Base-by-base conservation (phyloP, 2,888 invertebrate species). In the Nomada goodeniana region DNA sequence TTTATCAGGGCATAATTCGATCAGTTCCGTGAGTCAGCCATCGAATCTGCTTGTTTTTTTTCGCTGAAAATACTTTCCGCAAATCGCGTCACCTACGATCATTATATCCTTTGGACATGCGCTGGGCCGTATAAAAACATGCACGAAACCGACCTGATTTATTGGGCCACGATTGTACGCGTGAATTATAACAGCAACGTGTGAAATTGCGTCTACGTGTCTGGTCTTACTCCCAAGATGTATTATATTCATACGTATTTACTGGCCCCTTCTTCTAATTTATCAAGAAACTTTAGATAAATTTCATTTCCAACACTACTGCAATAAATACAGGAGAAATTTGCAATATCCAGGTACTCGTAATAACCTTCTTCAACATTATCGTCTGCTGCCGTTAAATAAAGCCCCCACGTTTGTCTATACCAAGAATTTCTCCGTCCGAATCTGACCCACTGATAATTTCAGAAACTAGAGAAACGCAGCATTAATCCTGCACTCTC, bases 11-110 rank as follows among this genome's bases (percentile, higher is more conserved):
- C 15, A 57, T 29, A 52, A 76, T 29, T 76, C 20, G 26, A 57
- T 76, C 29, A 2, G 18, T 13, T 44, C 13, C 2, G 23, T 57
- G 78, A 50, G 18, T 75, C 74, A 55, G 18, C 9, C 36, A n/a
- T n/a, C 47, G n/a, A 61, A 18, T 20, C 23, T 47, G 63, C 10
- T 26, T 13, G 29, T 10, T 59, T 15, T 59, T 15, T 18, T 59
- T 20, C n/a, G 55, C 63, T 52, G 50, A 70, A 85, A 76, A 85
- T 85, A 85, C 65, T 76, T 52, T 36, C 57, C 26, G 59, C 67
- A 53, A 77, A 47, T 50, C 68, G 44, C 59, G 69, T 70, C 69
- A 72, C 44, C 74, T 68, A 75, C 68, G 71, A 42, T 47, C 50
- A 26, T 52, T 72, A 36, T 13, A 75, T 47, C 29, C 11, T 11